Base-by-base conservation (phyloP, 2,888 invertebrate genomes). In the Melanostoma scalare region DNA sequence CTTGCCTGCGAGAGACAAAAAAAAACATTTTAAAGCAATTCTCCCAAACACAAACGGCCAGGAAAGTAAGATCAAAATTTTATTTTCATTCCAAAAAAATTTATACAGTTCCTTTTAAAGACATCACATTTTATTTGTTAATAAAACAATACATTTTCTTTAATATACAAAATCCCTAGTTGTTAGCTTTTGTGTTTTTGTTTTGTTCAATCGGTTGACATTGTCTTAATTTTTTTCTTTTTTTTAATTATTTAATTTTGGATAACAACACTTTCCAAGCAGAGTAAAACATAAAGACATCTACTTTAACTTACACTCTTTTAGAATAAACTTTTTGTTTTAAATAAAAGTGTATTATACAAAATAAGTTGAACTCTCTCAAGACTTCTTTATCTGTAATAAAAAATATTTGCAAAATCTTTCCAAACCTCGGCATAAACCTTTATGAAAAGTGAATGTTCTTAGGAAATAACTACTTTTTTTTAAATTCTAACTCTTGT, bases 241-340 rank as follows among this genome's bases (percentile, higher is more conserved):
- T 71, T 46, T 20, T 53, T 9, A 20, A 36, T 53, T 35, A 44
- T 68, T 72, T 61, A 40, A n/a, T 60, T 74, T 74, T 79, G 84
- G 84, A 65, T 79, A 48, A 79, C 74, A 79, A 79, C 65, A 79
- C 69, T 74, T 48, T 67, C 60, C 56, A 56, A 65, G 52, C 33
- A 55, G 35, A 44, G 44, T 44, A 40, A 9, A 38, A 36, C 48
- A 68, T 36, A 9, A 36, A 73, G 40, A 68, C 40, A 42, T 50
- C 2, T 42, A 55, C 6, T 33, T 52, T 38, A 9, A 8, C 9
- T 0, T 30, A 53, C 20, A 61, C 42, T 35, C 35, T 46, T 40
- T 8, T 6, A 35, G 20, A 50, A 50, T 42, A n/a, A 40, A 73
- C 60, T 60, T 71, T 68, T 20, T 40, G 20, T 46, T 2, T 40